Conservation (phyloP, 2,797 vertebrate genomes). For the Pangasius macronema region DNA sequence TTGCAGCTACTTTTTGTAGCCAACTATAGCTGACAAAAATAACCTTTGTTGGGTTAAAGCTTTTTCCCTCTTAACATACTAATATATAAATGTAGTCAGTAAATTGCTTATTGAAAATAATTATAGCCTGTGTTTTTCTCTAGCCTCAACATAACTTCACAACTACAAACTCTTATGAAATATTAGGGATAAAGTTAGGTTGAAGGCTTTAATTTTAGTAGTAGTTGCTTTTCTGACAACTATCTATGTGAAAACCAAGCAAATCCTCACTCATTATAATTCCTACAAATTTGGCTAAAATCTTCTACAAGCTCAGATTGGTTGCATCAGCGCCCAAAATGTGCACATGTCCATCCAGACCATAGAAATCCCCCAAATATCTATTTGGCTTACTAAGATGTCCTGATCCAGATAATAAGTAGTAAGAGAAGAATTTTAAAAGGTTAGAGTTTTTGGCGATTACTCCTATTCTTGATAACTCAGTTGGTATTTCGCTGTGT, state of each 20-base stretch:
- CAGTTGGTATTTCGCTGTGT: not conserved
- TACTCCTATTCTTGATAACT: not conserved
- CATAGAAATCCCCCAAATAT: not conserved
- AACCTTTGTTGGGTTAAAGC: not conserved
- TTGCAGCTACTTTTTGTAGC: not conserved
- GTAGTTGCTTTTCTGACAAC: not conserved
- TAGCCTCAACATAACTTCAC: not conserved
- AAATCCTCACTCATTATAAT: not conserved
- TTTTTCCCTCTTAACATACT: not conserved
- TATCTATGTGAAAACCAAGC: not conserved
- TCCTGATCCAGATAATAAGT: not conserved
- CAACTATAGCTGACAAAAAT: slow-evolving; percentile 1
- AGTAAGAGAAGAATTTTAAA: not conserved
- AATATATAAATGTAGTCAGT: not conserved
- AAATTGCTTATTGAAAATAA: not conserved
- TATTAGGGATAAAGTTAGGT: not conserved
- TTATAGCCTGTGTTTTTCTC: not conserved
- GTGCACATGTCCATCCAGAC: not conserved
- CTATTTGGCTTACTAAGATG: not conserved
- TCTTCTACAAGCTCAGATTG: not conserved
- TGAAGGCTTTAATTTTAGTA: not conserved
- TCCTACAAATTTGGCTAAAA: not conserved
- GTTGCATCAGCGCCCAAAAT: not conserved
- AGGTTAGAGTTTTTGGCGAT: not conserved
- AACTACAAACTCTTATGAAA: not conserved